Evolutionary conservation across 2,797 vertebrate genomes (phyloP).

Genomic region (Lemur catta): DNA sequence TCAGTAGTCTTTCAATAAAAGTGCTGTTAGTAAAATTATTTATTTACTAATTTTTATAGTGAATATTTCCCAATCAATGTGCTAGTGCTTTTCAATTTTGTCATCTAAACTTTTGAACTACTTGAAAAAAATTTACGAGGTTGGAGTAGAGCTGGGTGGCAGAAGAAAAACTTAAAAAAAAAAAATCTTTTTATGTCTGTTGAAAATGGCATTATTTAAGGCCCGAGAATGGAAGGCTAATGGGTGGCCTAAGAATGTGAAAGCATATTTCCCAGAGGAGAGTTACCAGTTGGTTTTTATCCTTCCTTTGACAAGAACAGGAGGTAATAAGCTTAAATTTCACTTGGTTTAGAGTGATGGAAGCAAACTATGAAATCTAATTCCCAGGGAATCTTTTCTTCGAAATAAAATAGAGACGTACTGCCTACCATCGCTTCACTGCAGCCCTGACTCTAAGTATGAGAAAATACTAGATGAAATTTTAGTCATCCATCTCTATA

Average conservation of each 20-base stretch:
- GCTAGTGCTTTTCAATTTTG: neutral
- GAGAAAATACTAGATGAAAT: constrained; percentile 58
- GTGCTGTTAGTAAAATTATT: neutral
- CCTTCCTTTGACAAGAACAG: constrained; percentile 67
- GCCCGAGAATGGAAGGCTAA: constrained; percentile 7
- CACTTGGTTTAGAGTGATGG: constrained; percentile 62
- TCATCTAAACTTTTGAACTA: neutral
- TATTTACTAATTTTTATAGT: neutral
- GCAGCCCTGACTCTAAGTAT: constrained; percentile 3
- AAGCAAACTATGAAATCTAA: constrained; percentile 73
- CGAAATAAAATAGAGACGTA: constrained; percentile 52
- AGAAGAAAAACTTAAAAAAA: constrained; percentile 35
- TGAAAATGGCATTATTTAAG: constrained; percentile 52
- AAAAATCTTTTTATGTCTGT: neutral
- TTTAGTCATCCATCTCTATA: constrained; percentile 47
- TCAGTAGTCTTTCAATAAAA: neutral
- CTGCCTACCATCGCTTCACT: neutral
- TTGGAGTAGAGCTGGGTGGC: neutral
- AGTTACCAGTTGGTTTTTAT: constrained; percentile 71
- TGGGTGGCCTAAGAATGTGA: constrained; percentile 41
- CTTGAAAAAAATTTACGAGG: neutral
- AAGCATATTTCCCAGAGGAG: constrained; percentile 62
- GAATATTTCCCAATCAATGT: neutral
- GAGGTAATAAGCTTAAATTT: constrained; percentile 68
- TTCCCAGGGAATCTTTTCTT: constrained; percentile 64